Evolutionary conservation across 2,113 vertebrate genomes (phyloP).

Genomic region (Siphamia tubifer): DNA sequence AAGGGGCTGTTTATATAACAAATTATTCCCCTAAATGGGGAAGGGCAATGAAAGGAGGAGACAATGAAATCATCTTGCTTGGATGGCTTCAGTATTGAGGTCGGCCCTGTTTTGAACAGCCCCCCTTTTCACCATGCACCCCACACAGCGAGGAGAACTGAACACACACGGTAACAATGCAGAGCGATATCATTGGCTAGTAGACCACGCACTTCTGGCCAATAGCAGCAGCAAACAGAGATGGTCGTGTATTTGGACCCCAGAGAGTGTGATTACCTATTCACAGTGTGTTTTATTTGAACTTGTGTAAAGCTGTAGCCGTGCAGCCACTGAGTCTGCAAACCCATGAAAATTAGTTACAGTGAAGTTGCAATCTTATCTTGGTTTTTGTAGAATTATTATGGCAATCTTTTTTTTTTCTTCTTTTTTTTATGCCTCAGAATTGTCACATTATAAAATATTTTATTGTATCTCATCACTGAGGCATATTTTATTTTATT

Average conservation of each 20-base stretch:
- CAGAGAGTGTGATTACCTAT: conserved; percentile 33
- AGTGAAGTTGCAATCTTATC: conserved; percentile 1
- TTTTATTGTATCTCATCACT: no score
- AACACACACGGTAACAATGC: conserved; percentile 63
- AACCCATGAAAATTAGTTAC: not conserved
- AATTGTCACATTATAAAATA: no score
- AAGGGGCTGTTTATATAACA: conserved; percentile 31
- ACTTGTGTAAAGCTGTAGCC: not conserved
- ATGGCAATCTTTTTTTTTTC: no score
- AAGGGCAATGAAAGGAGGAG: conserved; percentile 34
- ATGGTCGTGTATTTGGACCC: conserved; percentile 39
- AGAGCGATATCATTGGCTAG: conserved; percentile 64
- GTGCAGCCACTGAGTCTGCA: not conserved
- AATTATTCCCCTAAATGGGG: conserved; percentile 46
- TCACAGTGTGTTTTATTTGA: conserved; percentile 45
- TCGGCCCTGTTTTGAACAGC: conserved; percentile 30
- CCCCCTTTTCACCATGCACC: not conserved
- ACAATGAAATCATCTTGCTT: conserved; percentile 71
- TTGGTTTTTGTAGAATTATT: not conserved
- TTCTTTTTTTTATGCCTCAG: no score
- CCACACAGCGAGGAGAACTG: not conserved
- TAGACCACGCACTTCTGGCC: conserved; percentile 62
- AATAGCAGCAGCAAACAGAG: conserved; percentile 52
- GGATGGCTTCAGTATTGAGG: conserved; percentile 57
- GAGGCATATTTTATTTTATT: no score